These are phyloP conservation scores for Neolamprologus cancellatus DNA, from an alignment of 2,113 vertebrate species.

Conservation along the genomic window DNA sequence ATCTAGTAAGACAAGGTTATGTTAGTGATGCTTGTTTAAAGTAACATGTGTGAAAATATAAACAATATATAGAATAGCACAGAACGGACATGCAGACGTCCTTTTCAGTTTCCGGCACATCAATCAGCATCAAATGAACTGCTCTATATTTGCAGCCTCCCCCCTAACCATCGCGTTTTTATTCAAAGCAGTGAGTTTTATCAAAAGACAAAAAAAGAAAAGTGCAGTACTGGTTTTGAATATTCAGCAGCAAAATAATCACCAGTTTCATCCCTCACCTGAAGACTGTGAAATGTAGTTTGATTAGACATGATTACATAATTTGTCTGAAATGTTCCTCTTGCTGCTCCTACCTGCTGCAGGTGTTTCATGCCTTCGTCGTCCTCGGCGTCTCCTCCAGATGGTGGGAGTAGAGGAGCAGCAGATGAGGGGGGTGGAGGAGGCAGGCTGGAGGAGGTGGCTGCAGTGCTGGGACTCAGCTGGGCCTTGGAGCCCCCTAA, in stretches of 20 bases:
- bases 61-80: background rate
- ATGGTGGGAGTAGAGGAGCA: conserved; percentile 68
- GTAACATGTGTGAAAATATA: background rate
- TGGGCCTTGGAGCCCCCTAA: conserved; percentile 59
- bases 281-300: background rate
- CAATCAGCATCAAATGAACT: background rate
- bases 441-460: conserved; percentile 60
- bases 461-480: conserved; percentile 46
- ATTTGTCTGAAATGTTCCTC: background rate
- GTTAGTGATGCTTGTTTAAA: background rate
- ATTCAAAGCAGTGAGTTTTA: background rate
- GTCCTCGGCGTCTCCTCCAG: conserved; percentile 81
- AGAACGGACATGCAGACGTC: background rate
- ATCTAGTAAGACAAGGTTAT: background rate
- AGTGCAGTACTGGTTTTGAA: background rate
- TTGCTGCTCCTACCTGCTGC: conserved; percentile 77
- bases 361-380: conserved; percentile 92
- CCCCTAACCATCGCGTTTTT: background rate
- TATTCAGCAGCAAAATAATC: background rate
- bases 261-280: background rate
- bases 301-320: background rate
- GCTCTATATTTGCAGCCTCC: background rate
- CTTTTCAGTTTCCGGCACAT: background rate
- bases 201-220: background rate
- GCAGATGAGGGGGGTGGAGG: conserved; percentile 73